Base-by-base conservation (phyloP, 2,797 vertebrate species). In the Crocidura indochinensis region DNA sequence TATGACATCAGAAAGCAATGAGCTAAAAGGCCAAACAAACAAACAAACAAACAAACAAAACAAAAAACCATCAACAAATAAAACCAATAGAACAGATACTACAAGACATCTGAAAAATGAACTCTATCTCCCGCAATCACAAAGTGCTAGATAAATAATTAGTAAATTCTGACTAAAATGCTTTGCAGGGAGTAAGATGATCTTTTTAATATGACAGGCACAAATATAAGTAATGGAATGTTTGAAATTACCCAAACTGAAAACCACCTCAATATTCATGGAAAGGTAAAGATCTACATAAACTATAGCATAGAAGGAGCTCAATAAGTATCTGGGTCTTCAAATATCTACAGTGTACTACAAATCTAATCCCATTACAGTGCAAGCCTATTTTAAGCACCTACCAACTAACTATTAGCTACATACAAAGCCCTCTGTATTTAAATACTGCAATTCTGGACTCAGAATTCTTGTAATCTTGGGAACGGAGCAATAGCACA, bases 131-230 rank as follows among this genome's bases (percentile, higher is more conserved):
- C 31, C n/a, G 38, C 10, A 26, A 71, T 71, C 29, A 49, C 8
- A 92, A 71, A 88, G 6, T 81, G 8, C 29, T 51, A 83, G 49
- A 60, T 31, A 76, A 85, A 38, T 60, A 15, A 62, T 71, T 89
- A 88, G 65, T 64, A 83, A 89, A n/a, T 75, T 81, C 76, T 96
- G 80, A 20, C 22, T 81, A 22, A 90, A 93, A 85, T 71, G 20
- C 29, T 86, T 94, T 77, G 78, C 2, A 62, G 22, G 26, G 19
- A 87, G 19, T 53, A 90, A 46, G 29, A 69, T 65, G 47, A 68
- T 67, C 73, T 90, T 86, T 90, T 60, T 53, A 27, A 87, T 4
- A 64, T 7, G 19, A 87, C 10, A 80, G 65, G 10, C 10, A 82
- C 80, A 89, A 87, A 92, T 87, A 62, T 46, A 71, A 89, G 56